Conservation (phyloP, 2,113 vertebrate species). For the Numida meleagris region DNA sequence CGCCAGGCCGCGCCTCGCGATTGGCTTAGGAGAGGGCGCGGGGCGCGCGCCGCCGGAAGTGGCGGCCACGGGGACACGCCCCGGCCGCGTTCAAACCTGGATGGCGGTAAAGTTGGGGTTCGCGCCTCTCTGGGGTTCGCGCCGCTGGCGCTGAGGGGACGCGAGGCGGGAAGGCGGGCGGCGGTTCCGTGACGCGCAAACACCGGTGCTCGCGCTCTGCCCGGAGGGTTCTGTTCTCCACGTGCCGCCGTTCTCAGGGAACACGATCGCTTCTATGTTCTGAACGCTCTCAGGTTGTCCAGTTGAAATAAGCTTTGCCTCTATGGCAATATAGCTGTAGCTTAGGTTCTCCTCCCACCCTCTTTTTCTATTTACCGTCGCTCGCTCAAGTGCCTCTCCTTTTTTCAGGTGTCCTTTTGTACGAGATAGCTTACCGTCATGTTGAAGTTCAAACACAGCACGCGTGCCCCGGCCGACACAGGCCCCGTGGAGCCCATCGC, state of each 20-base stretch:
- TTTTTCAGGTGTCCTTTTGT: not conserved
- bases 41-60: not conserved
- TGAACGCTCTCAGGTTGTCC: accelerated
- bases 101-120: slow-evolving; percentile 23
- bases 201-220: not conserved
- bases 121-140: no score
- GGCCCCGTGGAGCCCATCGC: slow-evolving; percentile 81
- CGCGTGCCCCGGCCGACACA: slow-evolving; percentile 66
- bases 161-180: not conserved
- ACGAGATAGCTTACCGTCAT: slow-evolving; percentile 66
- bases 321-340: accelerated
- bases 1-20: not conserved
- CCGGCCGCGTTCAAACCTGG: slow-evolving; percentile 28
- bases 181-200: no score
- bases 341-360: accelerated
- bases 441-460: slow-evolving; percentile 94
- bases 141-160: not conserved
- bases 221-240: not conserved
- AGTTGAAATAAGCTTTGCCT: not conserved
- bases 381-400: no score
- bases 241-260: not conserved
- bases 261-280: accelerated
- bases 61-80: accelerated
- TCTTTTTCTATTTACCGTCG: accelerated
- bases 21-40: not conserved